Evolutionary conservation across 64 coral and sea anemone genomes (phyloP), one percentile per base, ranked within the genome.

Genomic region (Catalaphyllia jardinei): DNA sequence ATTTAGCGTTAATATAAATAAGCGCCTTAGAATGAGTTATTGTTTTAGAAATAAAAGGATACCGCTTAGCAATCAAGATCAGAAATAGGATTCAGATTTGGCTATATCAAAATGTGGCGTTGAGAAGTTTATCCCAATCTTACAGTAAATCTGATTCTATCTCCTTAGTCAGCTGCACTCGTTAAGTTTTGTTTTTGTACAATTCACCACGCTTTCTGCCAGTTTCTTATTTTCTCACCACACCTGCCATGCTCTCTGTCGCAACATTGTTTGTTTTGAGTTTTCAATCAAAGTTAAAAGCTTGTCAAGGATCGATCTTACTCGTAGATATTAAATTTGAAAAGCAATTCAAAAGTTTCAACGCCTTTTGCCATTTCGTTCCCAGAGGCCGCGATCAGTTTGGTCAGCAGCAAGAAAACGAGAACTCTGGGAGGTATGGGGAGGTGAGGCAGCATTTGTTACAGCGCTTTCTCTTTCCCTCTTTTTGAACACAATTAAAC

Each of bases 211-310:
- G 81, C 22, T 71, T 85, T 62, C 81, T 71, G 63, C 25, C 38
- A 17, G 4, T 71, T 52, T 67, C 17, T 61, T 80, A 62, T 80
- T 61, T 49, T 13, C 1, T 65, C 62, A 71, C 22, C 7, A 10
- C 65, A 69, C 81, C 81, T 85, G 81, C 18, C 31, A 24, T 7
- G 8, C 24, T 57, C 25, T 69, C 22, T 12, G 54, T 10, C 65
- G 22, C 76, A 27, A 13, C 22, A 79, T 0, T 77, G 74, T 77
- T 77, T 24, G 74, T 19, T 18, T 27, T 25, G 0, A 25, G 65
- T 69, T 69, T 69, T 69, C 65, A 69, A 69, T 69, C 65, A 69
- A 69, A 69, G 65, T 69, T 25, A 69, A 69, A 69, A 69, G 65
- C 10, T 4, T 69, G 22, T 69, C 65, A 69, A 69, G 22, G 4